A percentile compares a stretch with the other conserved stretches of the same genome.
Evolutionary conservation across 2,113 vertebrate genomes (phyloP).

Genomic region (Cricetomys ansorgei): DNA sequence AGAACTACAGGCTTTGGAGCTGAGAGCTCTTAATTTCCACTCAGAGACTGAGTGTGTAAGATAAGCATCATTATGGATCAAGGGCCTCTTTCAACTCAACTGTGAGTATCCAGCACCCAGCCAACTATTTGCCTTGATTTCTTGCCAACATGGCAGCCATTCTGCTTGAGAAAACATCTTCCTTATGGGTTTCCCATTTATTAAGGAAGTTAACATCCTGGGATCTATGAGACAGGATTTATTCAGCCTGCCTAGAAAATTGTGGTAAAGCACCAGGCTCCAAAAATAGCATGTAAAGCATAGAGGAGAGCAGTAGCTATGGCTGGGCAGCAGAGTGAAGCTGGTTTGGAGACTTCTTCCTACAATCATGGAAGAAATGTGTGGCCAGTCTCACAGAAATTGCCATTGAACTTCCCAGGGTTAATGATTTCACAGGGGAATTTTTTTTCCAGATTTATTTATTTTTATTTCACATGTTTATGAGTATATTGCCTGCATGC

Average conservation of each 20-base stretch:
- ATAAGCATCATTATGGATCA: constrained; percentile 30
- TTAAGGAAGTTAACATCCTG: constrained; percentile 58
- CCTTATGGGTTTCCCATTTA: constrained; percentile 28
- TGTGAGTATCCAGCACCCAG: neutral
- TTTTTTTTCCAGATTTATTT: neutral
- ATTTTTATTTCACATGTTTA: neutral
- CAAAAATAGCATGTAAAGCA: constrained; percentile 29
- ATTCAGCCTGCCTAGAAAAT: constrained; percentile 44
- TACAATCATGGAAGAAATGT: neutral
- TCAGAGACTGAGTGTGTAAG: neutral
- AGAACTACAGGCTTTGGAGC: constrained; percentile 32
- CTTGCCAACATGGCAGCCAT: constrained; percentile 41
- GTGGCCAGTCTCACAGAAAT: neutral
- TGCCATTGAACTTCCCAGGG: neutral
- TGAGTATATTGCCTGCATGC: neutral
- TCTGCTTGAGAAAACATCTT: constrained; percentile 33
- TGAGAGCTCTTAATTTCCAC: neutral
- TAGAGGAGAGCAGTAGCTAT: neutral
- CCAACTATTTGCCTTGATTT: constrained; percentile 60
- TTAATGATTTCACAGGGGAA: neutral
- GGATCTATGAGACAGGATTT: constrained; percentile 57
- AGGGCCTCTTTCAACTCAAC: constrained; percentile 46
- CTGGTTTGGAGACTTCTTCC: neutral
- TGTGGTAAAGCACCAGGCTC: neutral
- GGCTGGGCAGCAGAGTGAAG: neutral